phyloP scores from a whole-genome alignment of 2,797 vertebrate species.

The Chaetodon trifasciatus region DNA sequence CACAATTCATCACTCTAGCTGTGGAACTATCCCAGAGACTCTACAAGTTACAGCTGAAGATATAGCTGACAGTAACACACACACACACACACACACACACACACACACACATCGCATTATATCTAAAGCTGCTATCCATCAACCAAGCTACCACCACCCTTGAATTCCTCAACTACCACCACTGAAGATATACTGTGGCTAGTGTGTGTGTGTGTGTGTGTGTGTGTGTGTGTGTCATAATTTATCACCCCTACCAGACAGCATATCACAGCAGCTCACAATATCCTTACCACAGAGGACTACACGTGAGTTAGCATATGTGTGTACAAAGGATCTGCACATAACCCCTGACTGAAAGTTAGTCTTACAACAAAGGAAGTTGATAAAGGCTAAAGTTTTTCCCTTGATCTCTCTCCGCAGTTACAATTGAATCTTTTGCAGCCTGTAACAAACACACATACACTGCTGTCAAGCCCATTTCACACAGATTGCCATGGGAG shows the following conservation, averaged over 20 bases:
- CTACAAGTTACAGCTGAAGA: slow-evolving; percentile 50
- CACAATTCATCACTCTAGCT: slow-evolving; percentile 64
- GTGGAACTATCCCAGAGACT: slow-evolving; percentile 60
- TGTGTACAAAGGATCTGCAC: slow-evolving; percentile 8
- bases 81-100: slow-evolving; percentile 40
- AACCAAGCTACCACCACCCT: slow-evolving; percentile 40
- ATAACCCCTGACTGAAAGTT: slow-evolving; percentile 14
- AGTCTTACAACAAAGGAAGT: slow-evolving; percentile 24
- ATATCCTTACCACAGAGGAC: slow-evolving; percentile 5
- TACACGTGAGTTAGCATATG: not conserved
- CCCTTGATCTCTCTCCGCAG: slow-evolving; percentile 29
- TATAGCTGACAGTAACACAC: slow-evolving; percentile 45
- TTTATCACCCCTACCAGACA: slow-evolving; percentile 38
- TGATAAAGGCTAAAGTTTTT: slow-evolving; percentile 15
- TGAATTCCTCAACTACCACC: slow-evolving; percentile 43
- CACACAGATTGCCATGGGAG: slow-evolving; percentile 65
- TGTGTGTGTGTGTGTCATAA: slow-evolving; percentile 25
- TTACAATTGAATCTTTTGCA: slow-evolving; percentile 42
- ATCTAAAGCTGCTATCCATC: slow-evolving; percentile 58
- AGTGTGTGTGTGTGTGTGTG: slow-evolving; percentile 9
- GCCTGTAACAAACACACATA: slow-evolving; percentile 32
- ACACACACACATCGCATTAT: slow-evolving; percentile 30
- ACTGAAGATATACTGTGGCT: slow-evolving; percentile 47
- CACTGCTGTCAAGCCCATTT: slow-evolving; percentile 58
- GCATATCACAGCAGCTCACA: slow-evolving; percentile 31